phyloP scores from a whole-genome alignment of 2,888 invertebrate species.

The Dexiosoma caninum region DNA sequence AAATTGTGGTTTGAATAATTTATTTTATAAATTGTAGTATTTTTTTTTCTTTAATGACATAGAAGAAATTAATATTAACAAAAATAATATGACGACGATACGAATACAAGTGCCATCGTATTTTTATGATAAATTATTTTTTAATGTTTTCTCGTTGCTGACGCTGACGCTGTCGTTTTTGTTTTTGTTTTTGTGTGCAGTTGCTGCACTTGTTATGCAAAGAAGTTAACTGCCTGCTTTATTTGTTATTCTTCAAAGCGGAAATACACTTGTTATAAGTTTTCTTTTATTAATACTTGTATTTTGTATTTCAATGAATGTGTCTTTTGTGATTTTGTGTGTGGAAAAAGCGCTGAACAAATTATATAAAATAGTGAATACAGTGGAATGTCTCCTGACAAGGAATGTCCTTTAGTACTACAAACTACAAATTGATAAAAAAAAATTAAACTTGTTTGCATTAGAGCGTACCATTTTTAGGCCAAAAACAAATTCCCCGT shows the following conservation, averaged over 20 bases:
- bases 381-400: too few species aligned
- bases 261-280: conserved; percentile 36
- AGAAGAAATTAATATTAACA: background rate
- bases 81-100: background rate
- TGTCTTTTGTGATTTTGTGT: too few species aligned
- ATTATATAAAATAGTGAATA: too few species aligned
- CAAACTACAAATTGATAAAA: too few species aligned
- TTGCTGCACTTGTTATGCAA: background rate
- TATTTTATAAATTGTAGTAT: background rate
- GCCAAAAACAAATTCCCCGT: too few species aligned
- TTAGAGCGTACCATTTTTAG: too few species aligned
- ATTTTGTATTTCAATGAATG: background rate
- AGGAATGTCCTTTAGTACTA: too few species aligned
- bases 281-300: conserved; percentile 33
- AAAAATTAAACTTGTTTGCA: too few species aligned
- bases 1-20: conserved; percentile 37
- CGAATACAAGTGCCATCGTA: conserved; percentile 29
- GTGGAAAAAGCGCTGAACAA: too few species aligned
- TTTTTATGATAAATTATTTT: conserved; percentile 45
- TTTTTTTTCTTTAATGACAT: background rate
- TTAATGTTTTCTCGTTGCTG: too few species aligned
- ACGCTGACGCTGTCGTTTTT: too few species aligned
- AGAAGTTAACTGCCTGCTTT: background rate
- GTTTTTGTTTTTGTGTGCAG: too few species aligned
- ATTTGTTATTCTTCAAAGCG: conserved; percentile 12